Evolutionary conservation across 1,140 invertebrate genomes (phyloP), one percentile per base, ranked within the genome.

Genomic region (Oncopeltus fasciatus): DNA sequence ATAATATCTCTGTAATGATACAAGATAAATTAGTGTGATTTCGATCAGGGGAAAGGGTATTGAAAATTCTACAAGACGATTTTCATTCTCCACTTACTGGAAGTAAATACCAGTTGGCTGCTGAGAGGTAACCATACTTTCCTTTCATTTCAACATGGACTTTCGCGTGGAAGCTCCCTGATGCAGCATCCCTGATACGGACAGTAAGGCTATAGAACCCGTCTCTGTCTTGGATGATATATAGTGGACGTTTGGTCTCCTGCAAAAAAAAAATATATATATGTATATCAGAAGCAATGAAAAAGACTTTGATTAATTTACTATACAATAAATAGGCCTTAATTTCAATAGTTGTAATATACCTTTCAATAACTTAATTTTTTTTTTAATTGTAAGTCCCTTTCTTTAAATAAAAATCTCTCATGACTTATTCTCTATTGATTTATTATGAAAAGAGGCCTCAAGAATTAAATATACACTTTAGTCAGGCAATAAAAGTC

Each of bases 81-180:
- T n/a, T n/a, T n/a, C n/a, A n/a, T n/a, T n/a, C n/a, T n/a, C n/a
- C n/a, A 69, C 69, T 77, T 75, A 84, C 82, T 47, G 82, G 79
- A 60, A 88, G 69, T 16, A 87, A 72, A 12, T 85, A 86, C 80
- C 81, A 87, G 69, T 89, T 85, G 9, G 79, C 77, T 26, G 86
- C 86, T 29, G 86, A 87, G 29, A 89, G 75, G 72, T 83, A 88
- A 3, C 86, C 85, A 73, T 84, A 75, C 16, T 76, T 71, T 27
- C 79, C 80, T 67, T 78, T 75, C 77, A 88, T 83, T 70, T 82
- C 78, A 60, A 86, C 74, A 47, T 82, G 75, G 9, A 85, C 77
- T 38, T 71, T 68, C 11, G 81, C 76, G 57, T 68, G 73, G 68
- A 79, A 81, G 21, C 12, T 49, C 27, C 24, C 11, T 46, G 64